Evolutionary conservation across 92 coral and sea anemone genomes (phyloP).

Genomic region (Epizoanthus illoricatus): DNA sequence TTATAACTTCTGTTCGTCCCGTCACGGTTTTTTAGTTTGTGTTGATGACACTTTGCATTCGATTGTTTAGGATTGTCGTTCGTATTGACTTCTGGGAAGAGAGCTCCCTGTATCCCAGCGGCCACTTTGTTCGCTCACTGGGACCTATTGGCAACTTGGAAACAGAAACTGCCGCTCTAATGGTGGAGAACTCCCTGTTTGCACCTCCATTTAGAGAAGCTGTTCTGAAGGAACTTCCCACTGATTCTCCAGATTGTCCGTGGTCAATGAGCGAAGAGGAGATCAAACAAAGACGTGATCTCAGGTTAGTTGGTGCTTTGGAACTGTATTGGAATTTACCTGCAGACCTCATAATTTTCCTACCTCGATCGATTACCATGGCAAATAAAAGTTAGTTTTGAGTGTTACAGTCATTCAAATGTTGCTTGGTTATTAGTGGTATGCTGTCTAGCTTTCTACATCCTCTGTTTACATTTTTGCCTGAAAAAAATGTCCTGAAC

Average conservation of each 20-base stretch:
- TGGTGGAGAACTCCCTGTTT: conserved; percentile 86
- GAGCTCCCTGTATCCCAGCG: conserved; percentile 85
- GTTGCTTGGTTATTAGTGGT: too few species aligned
- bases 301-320: conserved; percentile 56
- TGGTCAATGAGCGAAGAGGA: conserved; percentile 80
- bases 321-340: not conserved
- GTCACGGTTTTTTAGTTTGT: too few species aligned
- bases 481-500: too few species aligned
- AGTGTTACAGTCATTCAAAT: too few species aligned
- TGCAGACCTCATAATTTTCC: too few species aligned
- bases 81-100: conserved; percentile 90
- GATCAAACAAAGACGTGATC: conserved; percentile 65
- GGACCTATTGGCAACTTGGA: conserved; percentile 84
- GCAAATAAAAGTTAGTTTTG: too few species aligned
- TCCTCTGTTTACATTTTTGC: too few species aligned
- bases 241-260: conserved; percentile 62
- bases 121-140: conserved; percentile 88
- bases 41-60: not conserved
- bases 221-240: conserved; percentile 81
- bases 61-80: conserved; percentile 76
- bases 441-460: too few species aligned
- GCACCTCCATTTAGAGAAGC: conserved; percentile 88
- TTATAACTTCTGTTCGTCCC: too few species aligned
- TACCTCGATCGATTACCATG: too few species aligned
- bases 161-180: conserved; percentile 75